A percentile compares a stretch with the other conserved stretches of the same genome.
Evolutionary conservation across 2,113 vertebrate species (phyloP).

Genomic region (Himantopus leucocephalus): DNA sequence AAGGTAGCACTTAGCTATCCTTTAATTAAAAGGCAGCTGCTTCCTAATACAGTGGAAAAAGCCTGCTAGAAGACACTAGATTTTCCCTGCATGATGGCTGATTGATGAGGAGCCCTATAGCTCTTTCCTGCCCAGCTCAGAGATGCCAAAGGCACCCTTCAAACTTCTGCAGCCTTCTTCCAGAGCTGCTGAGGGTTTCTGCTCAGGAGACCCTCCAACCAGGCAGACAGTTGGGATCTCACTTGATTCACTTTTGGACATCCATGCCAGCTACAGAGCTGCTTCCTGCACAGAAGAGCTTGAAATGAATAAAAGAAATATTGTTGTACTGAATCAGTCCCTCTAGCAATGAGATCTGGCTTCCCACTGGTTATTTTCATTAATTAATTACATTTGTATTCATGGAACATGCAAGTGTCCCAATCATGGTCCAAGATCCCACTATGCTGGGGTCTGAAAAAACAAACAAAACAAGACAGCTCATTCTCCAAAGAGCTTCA

Average conservation of each 20-base stretch:
- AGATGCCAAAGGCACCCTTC: not conserved
- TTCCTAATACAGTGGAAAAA: not conserved
- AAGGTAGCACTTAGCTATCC: slow-evolving; percentile 15
- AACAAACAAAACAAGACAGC: not conserved
- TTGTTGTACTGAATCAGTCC: not conserved
- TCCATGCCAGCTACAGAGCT: not conserved
- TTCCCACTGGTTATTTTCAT: not conserved
- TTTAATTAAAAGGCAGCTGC: slow-evolving; percentile 59
- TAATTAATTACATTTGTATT: slow-evolving; percentile 26
- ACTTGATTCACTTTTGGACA: not conserved
- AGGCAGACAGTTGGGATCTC: not conserved
- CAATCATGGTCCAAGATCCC: not conserved
- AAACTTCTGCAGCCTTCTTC: not conserved
- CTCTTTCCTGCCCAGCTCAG: not conserved
- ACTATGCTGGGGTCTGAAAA: not conserved
- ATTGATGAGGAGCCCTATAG: not conserved
- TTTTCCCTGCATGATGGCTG: not conserved
- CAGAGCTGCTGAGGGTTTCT: not conserved
- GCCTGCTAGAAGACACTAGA: not conserved
- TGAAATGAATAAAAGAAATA: not conserved
- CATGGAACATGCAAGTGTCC: not conserved
- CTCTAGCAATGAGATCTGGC: not conserved
- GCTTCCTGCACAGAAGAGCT: not conserved
- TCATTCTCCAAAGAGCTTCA: not conserved
- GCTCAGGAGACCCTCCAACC: not conserved